Percentiles rank a stretch among this genome's conserved stretches.
Evolutionary conservation across 2,797 vertebrate species (phyloP).

Genomic region (Paramormyrops hopkinsi): DNA sequence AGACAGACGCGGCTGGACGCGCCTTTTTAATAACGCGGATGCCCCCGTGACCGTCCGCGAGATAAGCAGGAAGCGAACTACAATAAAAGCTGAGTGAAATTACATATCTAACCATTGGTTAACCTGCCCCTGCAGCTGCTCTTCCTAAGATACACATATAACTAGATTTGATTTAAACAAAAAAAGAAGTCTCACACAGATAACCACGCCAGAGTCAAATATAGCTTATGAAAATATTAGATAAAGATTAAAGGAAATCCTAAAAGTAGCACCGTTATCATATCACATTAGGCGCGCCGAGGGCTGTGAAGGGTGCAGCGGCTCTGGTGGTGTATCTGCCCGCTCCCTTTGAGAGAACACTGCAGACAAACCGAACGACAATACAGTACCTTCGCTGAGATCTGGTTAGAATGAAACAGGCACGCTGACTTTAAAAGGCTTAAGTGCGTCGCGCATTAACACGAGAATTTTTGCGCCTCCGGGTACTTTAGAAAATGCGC

Average conservation of each 20-base stretch:
- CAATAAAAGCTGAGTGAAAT: slow-evolving; percentile 6
- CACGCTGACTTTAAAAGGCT: background rate
- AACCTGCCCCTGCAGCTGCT: background rate
- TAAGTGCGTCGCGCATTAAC: background rate
- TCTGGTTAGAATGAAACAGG: background rate
- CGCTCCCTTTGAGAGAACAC: background rate
- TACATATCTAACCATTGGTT: background rate
- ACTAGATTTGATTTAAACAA: background rate
- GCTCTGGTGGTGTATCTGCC: background rate
- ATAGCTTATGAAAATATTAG: background rate
- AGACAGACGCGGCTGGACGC: background rate
- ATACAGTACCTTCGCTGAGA: background rate
- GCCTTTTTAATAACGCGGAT: background rate
- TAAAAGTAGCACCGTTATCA: background rate
- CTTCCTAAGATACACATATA: background rate
- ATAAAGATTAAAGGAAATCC: background rate
- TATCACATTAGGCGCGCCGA: background rate
- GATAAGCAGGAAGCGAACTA: background rate
- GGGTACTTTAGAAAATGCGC: background rate
- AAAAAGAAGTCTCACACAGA: background rate
- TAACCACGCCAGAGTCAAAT: background rate
- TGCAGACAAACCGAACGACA: background rate
- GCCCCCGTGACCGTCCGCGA: background rate
- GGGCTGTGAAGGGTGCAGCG: background rate
- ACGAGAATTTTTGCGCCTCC: background rate